Percentiles rank a stretch among this genome's conserved stretches.
Conservation (phyloP, 2,888 invertebrate species). For the Watsonalla binaria region DNA sequence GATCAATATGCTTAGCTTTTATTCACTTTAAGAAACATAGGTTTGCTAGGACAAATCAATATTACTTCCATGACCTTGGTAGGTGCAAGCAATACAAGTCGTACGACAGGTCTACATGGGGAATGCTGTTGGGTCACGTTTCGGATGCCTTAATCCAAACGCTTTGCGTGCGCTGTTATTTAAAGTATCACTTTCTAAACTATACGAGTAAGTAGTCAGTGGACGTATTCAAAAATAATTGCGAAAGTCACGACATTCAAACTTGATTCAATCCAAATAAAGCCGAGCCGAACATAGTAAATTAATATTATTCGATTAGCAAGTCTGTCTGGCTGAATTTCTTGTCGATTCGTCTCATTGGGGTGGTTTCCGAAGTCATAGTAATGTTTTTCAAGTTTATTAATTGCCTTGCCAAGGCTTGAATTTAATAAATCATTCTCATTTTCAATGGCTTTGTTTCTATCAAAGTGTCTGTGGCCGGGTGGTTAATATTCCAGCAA, state of each 20-base stretch:
- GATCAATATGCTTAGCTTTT: too few relatives aligned
- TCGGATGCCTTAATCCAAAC: slow-evolving; percentile 38
- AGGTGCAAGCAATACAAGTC: slow-evolving; percentile 31
- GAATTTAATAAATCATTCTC: too few relatives aligned
- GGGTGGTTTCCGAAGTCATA: too few relatives aligned
- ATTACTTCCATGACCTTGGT: slow-evolving; percentile 28
- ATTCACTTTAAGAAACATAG: too few relatives aligned
- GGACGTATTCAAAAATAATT: slow-evolving; percentile 28
- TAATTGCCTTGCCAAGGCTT: too few relatives aligned
- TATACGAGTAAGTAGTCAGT: slow-evolving; percentile 14
- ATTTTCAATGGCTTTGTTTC: slow-evolving; percentile 8
- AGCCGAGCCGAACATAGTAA: slow-evolving; percentile 5
- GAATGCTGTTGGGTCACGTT: slow-evolving; percentile 28
- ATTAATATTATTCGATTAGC: too few relatives aligned
- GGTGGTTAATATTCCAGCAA: slow-evolving; percentile 22
- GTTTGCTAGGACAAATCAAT: too few relatives aligned
- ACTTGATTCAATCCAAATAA: slow-evolving; percentile 10
- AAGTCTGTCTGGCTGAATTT: too few relatives aligned
- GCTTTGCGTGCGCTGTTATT: slow-evolving; percentile 24
- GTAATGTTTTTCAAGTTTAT: too few relatives aligned
- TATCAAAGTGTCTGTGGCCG: slow-evolving; percentile 4
- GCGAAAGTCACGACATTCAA: slow-evolving; percentile 29
- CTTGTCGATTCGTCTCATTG: too few relatives aligned
- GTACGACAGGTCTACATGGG: slow-evolving; percentile 23
- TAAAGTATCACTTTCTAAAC: slow-evolving; percentile 43